Evolutionary conservation across 2,113 vertebrate genomes (phyloP), one percentile per base, ranked within the genome.

Genomic region (Procavia capensis): DNA sequence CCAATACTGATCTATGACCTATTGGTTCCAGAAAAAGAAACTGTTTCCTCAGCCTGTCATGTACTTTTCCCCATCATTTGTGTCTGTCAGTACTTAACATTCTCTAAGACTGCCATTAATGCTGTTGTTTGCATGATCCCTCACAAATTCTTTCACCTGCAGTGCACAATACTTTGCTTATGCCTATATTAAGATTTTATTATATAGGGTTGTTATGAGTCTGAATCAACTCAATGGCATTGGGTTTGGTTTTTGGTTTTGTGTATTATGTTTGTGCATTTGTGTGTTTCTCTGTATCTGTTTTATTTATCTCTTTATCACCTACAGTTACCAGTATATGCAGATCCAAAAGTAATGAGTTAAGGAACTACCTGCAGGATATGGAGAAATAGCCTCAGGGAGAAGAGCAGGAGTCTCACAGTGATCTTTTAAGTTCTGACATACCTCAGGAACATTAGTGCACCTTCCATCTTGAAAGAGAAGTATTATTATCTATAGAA

Each of bases 91-190:
- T 57, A 78, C 8, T 68, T 84, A 39, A 9, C 10, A 36, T 89
- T 63, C 54, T 78, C 70, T 29, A 72, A 54, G 61, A 43, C 41
- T 85, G 57, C 20, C n/a, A 80, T 89, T 50, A 63, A 66, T 57
- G 29, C 45, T 72, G 43, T 43, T 85, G 85, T 39, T 66, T 64
- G 4, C 1, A 43, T 45, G 39, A 88, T 17, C 25, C 7, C 72
- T 75, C 43, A 66, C 36, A 85, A 34, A 81, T 41, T 84, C 29
- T 36, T 84, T 83, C 36, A 22, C 64, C 11, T 89, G 36, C 7
- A 93, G n/a, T 31, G 93, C 36, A 63, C 25, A 80, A 31, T 29
- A 85, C 2, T 76, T 88, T 78, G 63, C 80, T 93, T 76, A 85
- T 31, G 74, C 6, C 63, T 80, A 22, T 47, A 16, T 43, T 85